Conservation (phyloP, 2,888 invertebrate genomes). For the Drepanosiphum platanoidis region DNA sequence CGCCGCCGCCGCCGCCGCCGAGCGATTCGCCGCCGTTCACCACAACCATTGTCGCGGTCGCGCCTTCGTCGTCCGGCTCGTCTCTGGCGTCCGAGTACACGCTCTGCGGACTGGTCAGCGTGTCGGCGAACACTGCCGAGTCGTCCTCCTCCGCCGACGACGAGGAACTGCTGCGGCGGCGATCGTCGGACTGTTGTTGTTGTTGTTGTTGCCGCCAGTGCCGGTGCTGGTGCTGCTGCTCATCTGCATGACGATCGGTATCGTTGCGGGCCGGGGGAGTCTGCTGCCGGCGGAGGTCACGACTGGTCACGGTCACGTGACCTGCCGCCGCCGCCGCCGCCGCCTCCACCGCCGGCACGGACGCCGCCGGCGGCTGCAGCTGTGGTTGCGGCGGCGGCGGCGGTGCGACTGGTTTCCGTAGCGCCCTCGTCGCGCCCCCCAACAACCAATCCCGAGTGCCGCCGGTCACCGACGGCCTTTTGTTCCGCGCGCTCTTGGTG, state of each 20-base stretch:
- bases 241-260: constrained; percentile 61
- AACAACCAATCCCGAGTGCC: constrained; percentile 35
- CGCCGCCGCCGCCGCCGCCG: constrained; percentile 65
- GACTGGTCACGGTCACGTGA: constrained; percentile 62
- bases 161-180: constrained; percentile 69
- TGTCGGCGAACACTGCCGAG: constrained; percentile 79
- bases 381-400: constrained; percentile 10
- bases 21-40: constrained; percentile 61
- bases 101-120: constrained; percentile 71
- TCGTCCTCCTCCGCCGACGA: constrained; percentile 71
- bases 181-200: constrained; percentile 24
- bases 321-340: constrained; percentile 28
- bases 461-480: constrained; percentile 36
- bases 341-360: neutral
- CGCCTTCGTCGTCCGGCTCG: constrained; percentile 63
- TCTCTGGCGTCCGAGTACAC: constrained; percentile 67
- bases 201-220: constrained; percentile 20
- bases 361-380: constrained; percentile 30
- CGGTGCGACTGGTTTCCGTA: constrained; percentile 59
- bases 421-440: constrained; percentile 49
- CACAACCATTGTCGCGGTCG: constrained; percentile 56
- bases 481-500: constrained; percentile 54
- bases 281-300: constrained; percentile 57
- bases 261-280: constrained; percentile 56
- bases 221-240: constrained; percentile 27